Evolutionary conservation across 2,888 invertebrate species (phyloP), one percentile per base, ranked within the genome.

Genomic region (Cephus sareptanus): DNA sequence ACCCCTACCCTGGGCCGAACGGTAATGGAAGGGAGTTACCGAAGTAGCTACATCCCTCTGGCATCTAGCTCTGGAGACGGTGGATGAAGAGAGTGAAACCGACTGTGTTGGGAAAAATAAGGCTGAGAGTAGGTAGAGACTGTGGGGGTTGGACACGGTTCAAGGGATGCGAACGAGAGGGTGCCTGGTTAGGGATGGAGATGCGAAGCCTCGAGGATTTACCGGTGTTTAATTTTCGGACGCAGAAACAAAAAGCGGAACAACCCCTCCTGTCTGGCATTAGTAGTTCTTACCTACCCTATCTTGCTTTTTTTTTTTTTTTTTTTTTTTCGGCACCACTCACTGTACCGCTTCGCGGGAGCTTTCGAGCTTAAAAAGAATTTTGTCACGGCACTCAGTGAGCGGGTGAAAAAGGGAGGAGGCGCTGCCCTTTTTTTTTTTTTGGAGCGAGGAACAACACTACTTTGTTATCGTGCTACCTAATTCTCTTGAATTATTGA

Each of bases 141-240:
- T 15, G 23, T 56, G 2, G 23, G 23, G 23, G 56, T 56, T 9
- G 23, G 23, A 6, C 56, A 23, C 56, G 56, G 56, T 56, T 9
- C 6, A 23, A 56, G 56, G 56, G 56, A 56, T 56, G 11, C 40
- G 76, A 79, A 23, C 76, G 70, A 79, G 37, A 56, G 56, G 23
- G 56, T 56, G 56, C 23, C 56, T 56, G 23, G 15, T 56, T 6
- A 1, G 56, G 56, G 56, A 1, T 56, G 56, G 9, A 56, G 23
- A 56, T 33, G n/a, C 70, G 40, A 30, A 34, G 70, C n/a, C 69
- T 30, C 69, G 11, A 23, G 69, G 77, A 75, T 77, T 77, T 75
- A 56, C 77, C 77, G 40, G 75, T 71, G 70, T 75, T 77, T 75
- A 70, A 15, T 30, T 68, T 31, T n/a, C 40, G 33, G 71, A 71